Base-by-base conservation (phyloP, 2,888 invertebrate species). In the Nebria brevicollis region DNA sequence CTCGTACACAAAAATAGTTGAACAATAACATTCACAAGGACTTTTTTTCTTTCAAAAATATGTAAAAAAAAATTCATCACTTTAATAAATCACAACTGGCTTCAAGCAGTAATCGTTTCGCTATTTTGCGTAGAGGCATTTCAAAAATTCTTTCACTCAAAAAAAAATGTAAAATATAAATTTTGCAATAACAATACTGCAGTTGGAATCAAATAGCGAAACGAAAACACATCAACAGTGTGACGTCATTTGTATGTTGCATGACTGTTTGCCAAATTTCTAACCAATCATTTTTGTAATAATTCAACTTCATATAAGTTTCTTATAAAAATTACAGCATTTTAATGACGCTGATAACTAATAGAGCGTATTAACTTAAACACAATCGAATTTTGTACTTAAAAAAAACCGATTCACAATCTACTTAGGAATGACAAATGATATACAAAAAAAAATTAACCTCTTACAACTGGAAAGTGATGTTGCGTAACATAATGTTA, bases 381-480 rank as follows among this genome's bases (percentile, higher is more conserved):
- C 26, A 75, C 26, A 77, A 77, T 73, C 43, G 34, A 75, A 75
- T 66, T 66, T 66, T 25, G 13, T 26, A 26, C 66, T 72, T 73
- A 42, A 74, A 79, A 68, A 80, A 75, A 80, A 80, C 68, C 54
- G 75, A 70, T 80, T 26, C 80, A 75, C 80, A 75, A 75, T 80
- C 74, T 79, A 80, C 75, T 54, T 64, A 80, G 80, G 80, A 80
- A 80, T 80, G 80, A 80, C 72, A 75, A 72, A 79, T 42, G 66
- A 79, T 54, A 75, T 41, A 73, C 73, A 26, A 42, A 41, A 15
- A 73, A 73, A 15, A 41, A 26, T 1, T 66, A 66, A 5, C 7
- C 13, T 3, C 8, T 75, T 20, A 74, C 41, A 79, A 74, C 68
- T 54, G 75, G 66, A 75, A 42, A 54, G 54, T 54, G 54, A 75